A percentile compares a stretch with the other conserved stretches of the same genome.
phyloP scores from a whole-genome alignment of 2,113 vertebrate species.

The Hydrochoerus hydrochaeris region DNA sequence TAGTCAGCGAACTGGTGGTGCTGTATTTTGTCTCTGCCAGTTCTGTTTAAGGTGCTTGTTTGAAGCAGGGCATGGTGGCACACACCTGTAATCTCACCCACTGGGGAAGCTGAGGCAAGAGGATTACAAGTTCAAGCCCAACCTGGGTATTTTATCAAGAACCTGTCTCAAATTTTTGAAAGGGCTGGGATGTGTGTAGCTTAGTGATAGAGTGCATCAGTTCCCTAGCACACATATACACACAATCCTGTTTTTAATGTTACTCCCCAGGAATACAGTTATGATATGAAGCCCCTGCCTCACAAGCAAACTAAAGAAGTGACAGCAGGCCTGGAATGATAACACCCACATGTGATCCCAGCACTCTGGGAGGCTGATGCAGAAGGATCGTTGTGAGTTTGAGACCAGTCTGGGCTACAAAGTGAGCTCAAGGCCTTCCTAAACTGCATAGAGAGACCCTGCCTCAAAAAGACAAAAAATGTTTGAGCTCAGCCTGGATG shows the following conservation, averaged over 20 bases:
- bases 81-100: background rate
- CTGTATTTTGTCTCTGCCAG: background rate
- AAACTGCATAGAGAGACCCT: too few relatives aligned
- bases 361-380: background rate
- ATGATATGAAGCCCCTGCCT: constrained; percentile 10
- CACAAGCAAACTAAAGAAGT: background rate
- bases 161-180: background rate
- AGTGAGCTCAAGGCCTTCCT: too few relatives aligned
- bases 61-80: background rate
- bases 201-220: background rate
- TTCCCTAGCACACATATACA: background rate
- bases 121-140: background rate
- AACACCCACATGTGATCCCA: background rate
- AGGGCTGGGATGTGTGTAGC: background rate
- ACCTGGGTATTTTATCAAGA: background rate
- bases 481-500: background rate
- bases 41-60: background rate
- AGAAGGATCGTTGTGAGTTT: too few relatives aligned
- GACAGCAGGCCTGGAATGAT: background rate
- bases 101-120: background rate
- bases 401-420: too few relatives aligned
- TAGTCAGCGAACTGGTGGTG: background rate
- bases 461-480: too few relatives aligned
- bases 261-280: background rate
- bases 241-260: background rate